Percentiles rank a stretch among this genome's conserved stretches.
phyloP scores from a whole-genome alignment of 2,797 vertebrate genomes.

The Petrocephalus sullivani region DNA sequence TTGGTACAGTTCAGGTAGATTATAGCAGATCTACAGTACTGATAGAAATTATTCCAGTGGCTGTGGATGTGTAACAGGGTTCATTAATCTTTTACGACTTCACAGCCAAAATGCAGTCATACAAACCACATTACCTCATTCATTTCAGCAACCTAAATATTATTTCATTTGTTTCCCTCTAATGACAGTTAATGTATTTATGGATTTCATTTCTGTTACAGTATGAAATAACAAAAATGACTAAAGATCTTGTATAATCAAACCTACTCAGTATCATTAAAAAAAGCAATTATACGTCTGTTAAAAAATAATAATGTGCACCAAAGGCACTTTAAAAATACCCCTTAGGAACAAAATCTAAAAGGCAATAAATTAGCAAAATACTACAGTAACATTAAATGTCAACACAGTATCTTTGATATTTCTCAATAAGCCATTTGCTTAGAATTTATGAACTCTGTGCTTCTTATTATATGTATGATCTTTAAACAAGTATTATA shows the following conservation, averaged over 20 bases:
- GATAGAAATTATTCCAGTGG: neutral
- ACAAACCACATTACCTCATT: neutral
- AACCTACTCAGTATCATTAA: conserved; percentile 43
- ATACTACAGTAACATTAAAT: conserved; percentile 29
- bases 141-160: neutral
- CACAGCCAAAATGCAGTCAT: neutral
- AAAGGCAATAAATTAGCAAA: conserved; percentile 70
- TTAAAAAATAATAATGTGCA: conserved; percentile 64
- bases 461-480: conserved; percentile 39
- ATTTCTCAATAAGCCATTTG: conserved; percentile 36
- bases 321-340: conserved; percentile 82
- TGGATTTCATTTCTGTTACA: conserved; percentile 27
- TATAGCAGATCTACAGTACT: neutral
- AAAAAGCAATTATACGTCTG: conserved; percentile 52
- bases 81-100: neutral
- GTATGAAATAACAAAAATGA: conserved; percentile 38
- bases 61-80: neutral
- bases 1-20: neutral
- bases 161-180: neutral
- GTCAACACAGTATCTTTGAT: conserved; percentile 45
- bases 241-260: conserved; percentile 46
- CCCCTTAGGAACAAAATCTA: conserved; percentile 31
- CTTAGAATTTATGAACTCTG: conserved; percentile 33
- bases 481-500: conserved; percentile 28
- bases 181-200: neutral